Percentiles rank a stretch among this genome's conserved stretches.
Conservation (phyloP, 2,113 vertebrate genomes). For the Paraplagusia blochii region DNA sequence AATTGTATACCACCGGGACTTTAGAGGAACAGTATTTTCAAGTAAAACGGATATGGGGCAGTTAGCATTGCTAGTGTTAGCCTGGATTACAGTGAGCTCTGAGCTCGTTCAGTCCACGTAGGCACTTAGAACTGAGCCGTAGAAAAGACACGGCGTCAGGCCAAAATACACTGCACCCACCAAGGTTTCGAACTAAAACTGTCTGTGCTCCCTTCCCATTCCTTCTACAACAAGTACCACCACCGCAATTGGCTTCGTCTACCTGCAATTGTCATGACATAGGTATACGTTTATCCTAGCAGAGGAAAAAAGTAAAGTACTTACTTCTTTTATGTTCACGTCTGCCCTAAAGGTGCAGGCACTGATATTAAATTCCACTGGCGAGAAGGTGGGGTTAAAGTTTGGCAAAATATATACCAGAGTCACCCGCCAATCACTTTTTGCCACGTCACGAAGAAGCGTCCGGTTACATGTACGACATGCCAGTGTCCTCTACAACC, state of each 20-base stretch:
- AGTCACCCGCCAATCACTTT: slow-evolving; percentile 79
- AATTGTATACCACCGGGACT: no score
- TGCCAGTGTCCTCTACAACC: background rate
- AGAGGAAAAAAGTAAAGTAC: slow-evolving; percentile 37
- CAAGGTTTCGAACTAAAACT: background rate
- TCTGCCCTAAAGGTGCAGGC: slow-evolving; percentile 85
- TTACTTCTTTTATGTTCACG: slow-evolving; percentile 83
- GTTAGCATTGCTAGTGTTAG: slow-evolving; percentile 60
- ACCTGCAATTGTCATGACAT: background rate
- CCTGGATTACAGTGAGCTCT: slow-evolving; percentile 40
- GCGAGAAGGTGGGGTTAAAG: slow-evolving; percentile 78
- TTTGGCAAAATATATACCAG: slow-evolving; percentile 78
- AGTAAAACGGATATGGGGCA: slow-evolving; percentile 30
- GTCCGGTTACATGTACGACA: slow-evolving; percentile 54
- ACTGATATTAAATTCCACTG: slow-evolving; percentile 84
- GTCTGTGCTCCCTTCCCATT: background rate
- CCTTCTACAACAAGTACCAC: background rate
- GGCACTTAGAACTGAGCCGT: slow-evolving; percentile 71
- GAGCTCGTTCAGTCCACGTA: slow-evolving; percentile 78
- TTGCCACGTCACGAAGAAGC: slow-evolving; percentile 74
- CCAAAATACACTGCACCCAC: slow-evolving; percentile 44
- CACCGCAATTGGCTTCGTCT: background rate
- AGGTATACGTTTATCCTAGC: background rate
- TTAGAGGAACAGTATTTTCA: slow-evolving; percentile 24
- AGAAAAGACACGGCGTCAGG: slow-evolving; percentile 73